Base-by-base conservation (phyloP, 2,888 invertebrate genomes). In the Podotricha telesiphe region DNA sequence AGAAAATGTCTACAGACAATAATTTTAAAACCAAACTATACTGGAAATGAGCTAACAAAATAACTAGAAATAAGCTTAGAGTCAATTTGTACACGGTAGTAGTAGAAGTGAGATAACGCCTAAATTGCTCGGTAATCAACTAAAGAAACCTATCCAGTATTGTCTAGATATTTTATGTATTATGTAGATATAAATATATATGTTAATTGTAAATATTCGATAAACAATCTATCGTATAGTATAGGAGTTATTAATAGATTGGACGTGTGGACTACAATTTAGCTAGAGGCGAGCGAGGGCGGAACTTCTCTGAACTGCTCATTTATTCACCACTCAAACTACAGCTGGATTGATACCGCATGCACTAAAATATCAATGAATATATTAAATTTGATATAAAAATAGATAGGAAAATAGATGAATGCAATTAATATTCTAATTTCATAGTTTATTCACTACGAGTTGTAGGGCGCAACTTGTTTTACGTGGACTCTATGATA, bases 251-350 rank as follows among this genome's bases (percentile, higher is more conserved):
- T 75, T 74, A 74, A 76, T 74, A 75, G 74, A 73, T 69, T 65
- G 68, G 65, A 69, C 64, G 68, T 70, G 70, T 71, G 71, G 67
- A 69, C 73, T 72, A 73, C 69, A 74, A 70, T 70, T 74, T 65
- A 68, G 65, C 64, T 48, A 61, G 53, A 53, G 70, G 66, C 70
- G 64, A 53, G 53, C 47, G 72, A 69, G 72, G 70, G 69, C 67
- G 63, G 65, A 73, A 76, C 70, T 76, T 75, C 70, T 69, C 51
- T 69, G 69, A 73, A 75, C 74, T 72, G 67, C 71, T 75, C 72
- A 76, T 74, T 76, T 76, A 76, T 76, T 75, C 74, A 76, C 69
- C 48, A 70, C 62, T 37, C 48, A 45, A 45, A 66, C 68, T 71
- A 62, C 65, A 61, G 58, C 63, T 67, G 59, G 70, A 53, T 69